These are phyloP conservation scores for Melanotaenia boesemani DNA, from an alignment of 2,797 vertebrate species.

Conservation along the genomic window DNA sequence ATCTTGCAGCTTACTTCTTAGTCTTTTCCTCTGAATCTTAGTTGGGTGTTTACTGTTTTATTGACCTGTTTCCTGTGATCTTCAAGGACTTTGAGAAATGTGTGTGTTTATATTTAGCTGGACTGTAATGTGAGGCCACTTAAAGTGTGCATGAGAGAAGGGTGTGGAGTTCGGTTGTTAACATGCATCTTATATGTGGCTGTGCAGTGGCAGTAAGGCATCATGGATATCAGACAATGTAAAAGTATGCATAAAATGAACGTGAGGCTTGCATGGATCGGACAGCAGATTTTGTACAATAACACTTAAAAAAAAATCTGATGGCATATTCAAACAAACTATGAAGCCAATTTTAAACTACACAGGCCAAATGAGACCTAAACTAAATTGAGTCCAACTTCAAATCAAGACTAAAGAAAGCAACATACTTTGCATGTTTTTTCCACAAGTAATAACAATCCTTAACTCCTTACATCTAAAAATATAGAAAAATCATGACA, in stretches of 20 bases:
- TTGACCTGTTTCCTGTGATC: conserved; percentile 38
- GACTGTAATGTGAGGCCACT: conserved; percentile 55
- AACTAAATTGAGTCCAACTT: not conserved
- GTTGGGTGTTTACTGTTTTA: conserved; percentile 31
- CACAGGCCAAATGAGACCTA: not conserved
- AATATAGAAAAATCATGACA: not conserved
- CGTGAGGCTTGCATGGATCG: conserved; percentile 2
- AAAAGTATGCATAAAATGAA: conserved; percentile 8
- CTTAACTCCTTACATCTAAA: not conserved
- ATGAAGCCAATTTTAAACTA: not conserved
- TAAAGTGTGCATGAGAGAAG: conserved; percentile 37
- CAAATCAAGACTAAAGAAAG: not conserved
- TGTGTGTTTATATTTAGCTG: conserved; percentile 66
- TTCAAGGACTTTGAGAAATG: conserved; percentile 53
- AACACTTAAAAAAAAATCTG: not conserved
- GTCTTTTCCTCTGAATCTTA: not conserved
- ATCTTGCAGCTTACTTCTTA: not conserved
- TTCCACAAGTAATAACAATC: not conserved
- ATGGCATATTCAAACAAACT: not conserved
- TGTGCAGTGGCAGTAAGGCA: conserved; percentile 24
- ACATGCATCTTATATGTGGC: conserved; percentile 35
- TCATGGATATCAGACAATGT: conserved; percentile 17
- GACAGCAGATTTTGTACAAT: not conserved
- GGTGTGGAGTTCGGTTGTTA: conserved; percentile 49
- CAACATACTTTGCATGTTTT: not conserved